Conservation (phyloP, 2,888 invertebrate genomes). For the Nemotelus nigrinus region DNA sequence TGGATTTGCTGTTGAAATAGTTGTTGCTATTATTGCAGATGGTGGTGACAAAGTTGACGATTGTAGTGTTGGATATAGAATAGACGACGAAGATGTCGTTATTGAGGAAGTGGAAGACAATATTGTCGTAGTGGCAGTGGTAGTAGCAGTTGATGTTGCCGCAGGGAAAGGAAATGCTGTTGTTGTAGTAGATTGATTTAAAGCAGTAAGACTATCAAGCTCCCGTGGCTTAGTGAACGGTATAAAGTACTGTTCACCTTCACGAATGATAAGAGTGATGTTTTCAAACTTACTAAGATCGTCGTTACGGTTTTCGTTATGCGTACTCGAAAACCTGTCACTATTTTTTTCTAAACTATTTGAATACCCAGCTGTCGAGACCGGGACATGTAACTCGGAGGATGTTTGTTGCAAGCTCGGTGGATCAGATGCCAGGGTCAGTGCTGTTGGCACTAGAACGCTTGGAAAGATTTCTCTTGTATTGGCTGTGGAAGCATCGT, state of each 20-base stretch:
- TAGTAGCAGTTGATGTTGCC: neutral
- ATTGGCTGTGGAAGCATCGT: conserved; percentile 43
- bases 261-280: conserved; percentile 54
- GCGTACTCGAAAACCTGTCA: neutral
- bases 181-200: conserved; percentile 42
- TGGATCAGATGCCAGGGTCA: conserved; percentile 21
- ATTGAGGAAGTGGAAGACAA: conserved; percentile 30
- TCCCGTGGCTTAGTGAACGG: conserved; percentile 49
- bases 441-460: neutral
- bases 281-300: conserved; percentile 51
- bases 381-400: conserved; percentile 5
- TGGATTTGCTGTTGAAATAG: conserved; percentile 5
- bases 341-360: conserved; percentile 33
- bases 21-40: conserved; percentile 32
- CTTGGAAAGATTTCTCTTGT: conserved; percentile 7
- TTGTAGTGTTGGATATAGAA: neutral
- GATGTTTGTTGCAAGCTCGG: neutral
- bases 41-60: conserved; percentile 4
- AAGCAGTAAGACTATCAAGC: conserved; percentile 42
- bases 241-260: conserved; percentile 53
- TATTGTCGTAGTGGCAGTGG: conserved; percentile 21
- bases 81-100: conserved; percentile 18
- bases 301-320: neutral
- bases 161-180: neutral
- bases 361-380: neutral